Conservation (phyloP, 2,888 invertebrate genomes). For the Rhimphoctona megacephalus region DNA sequence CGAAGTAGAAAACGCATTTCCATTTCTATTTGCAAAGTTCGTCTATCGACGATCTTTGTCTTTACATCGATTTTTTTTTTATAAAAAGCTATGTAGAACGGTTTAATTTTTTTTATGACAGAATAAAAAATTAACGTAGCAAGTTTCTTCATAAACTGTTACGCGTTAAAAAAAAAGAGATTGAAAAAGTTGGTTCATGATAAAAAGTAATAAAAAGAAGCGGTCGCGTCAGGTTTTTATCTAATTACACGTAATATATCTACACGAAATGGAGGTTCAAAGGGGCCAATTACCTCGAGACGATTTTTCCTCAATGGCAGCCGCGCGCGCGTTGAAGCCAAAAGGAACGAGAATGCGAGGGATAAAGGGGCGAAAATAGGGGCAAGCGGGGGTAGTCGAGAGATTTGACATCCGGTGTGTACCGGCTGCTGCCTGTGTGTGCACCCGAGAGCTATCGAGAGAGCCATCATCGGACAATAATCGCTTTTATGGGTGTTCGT, state of each 20-base stretch:
- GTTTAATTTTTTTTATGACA: background rate
- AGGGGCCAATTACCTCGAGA: slow-evolving; percentile 57
- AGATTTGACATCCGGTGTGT: slow-evolving; percentile 75
- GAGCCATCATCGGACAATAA: slow-evolving; percentile 81
- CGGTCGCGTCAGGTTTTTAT: slow-evolving; percentile 23
- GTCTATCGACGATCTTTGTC: background rate
- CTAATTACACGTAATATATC: slow-evolving; percentile 46
- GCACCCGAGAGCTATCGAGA: slow-evolving; percentile 65
- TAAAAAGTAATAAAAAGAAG: slow-evolving; percentile 1
- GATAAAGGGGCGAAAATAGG: slow-evolving; percentile 51
- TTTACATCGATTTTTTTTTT: background rate
- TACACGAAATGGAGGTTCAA: slow-evolving; percentile 2
- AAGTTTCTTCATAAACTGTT: slow-evolving; percentile 2
- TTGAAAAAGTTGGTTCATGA: slow-evolving; percentile 25
- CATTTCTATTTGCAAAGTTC: background rate
- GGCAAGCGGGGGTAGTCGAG: slow-evolving; percentile 60
- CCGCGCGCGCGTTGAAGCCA: slow-evolving; percentile 46
- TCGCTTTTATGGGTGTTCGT: slow-evolving; percentile 81
- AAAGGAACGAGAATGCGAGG: slow-evolving; percentile 60
- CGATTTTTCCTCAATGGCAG: slow-evolving; percentile 54
- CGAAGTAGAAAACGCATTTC: background rate
- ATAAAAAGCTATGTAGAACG: background rate
- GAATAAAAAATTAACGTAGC: background rate
- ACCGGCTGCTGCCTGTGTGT: slow-evolving; percentile 64
- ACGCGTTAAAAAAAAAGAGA: background rate